Evolutionary conservation across 2,113 vertebrate species (phyloP).

Genomic region (Hydrolagus affinis): DNA sequence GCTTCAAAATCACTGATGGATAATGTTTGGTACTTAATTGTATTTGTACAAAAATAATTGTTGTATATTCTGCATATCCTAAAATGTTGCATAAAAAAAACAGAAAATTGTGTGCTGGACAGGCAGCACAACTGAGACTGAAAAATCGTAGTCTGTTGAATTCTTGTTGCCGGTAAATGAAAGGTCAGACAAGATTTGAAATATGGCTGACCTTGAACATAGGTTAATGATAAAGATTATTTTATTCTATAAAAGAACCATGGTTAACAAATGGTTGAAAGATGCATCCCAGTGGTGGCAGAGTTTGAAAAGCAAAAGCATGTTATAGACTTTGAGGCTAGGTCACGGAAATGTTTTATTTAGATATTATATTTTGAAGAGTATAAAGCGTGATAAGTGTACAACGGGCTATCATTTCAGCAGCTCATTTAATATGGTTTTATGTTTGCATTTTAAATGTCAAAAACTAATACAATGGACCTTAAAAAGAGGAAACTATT

Average conservation of each 20-base stretch:
- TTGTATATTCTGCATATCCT: too few relatives aligned
- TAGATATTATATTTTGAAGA: not conserved
- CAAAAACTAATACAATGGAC: not conserved
- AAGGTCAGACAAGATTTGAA: constrained; percentile 23
- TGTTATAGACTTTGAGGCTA: not conserved
- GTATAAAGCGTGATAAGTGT: not conserved
- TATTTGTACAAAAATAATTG: not conserved
- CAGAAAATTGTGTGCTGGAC: not conserved
- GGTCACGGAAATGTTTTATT: not conserved
- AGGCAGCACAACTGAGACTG: not conserved
- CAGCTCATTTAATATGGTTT: not conserved
- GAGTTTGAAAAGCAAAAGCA: not conserved
- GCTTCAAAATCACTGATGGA: not conserved
- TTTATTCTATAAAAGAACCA: not conserved
- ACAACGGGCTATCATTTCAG: not conserved
- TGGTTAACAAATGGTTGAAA: not conserved
- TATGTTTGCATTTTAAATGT: not conserved
- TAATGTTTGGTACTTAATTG: not conserved
- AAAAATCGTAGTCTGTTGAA: not conserved
- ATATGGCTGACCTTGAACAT: constrained; percentile 10
- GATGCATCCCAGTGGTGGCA: not conserved
- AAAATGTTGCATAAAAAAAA: too few relatives aligned
- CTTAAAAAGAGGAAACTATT: not conserved
- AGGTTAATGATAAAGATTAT: constrained; percentile 13
- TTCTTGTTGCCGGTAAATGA: not conserved